A percentile compares a stretch with the other conserved stretches of the same genome.
phyloP scores from a whole-genome alignment of 2,113 vertebrate species.

The Pristiophorus japonicus region DNA sequence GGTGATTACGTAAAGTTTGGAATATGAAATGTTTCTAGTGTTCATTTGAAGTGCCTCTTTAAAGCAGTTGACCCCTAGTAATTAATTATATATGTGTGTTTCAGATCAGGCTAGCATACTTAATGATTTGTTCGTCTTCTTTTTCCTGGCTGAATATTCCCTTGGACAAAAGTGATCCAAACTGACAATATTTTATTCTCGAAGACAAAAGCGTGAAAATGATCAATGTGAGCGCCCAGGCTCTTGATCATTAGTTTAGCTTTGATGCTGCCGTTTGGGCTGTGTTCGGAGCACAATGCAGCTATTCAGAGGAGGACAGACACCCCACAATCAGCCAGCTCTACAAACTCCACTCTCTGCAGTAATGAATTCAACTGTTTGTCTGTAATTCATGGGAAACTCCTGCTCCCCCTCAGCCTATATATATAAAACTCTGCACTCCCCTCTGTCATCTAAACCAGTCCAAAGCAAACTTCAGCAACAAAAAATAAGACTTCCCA shows the following conservation, averaged over 20 bases:
- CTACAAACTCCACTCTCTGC: slow-evolving; percentile 52
- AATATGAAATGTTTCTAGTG: slow-evolving; percentile 22
- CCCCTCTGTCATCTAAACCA: slow-evolving; percentile 55
- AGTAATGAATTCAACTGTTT: slow-evolving; percentile 84
- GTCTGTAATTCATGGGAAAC: slow-evolving; percentile 69
- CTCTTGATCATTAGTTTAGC: slow-evolving; percentile 68
- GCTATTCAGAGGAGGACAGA: slow-evolving; percentile 66
- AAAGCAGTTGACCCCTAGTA: slow-evolving; percentile 19
- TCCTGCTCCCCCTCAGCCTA: slow-evolving; percentile 54
- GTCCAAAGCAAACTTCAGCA: slow-evolving; percentile 36
- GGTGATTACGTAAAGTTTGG: slow-evolving; percentile 32
- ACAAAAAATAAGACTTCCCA: slow-evolving; percentile 25
- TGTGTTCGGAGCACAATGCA: slow-evolving; percentile 65
- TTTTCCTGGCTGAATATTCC: slow-evolving; percentile 32
- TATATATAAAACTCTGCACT: slow-evolving; percentile 65
- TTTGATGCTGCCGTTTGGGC: slow-evolving; percentile 74
- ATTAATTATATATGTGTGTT: slow-evolving; percentile 35
- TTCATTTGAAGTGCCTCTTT: slow-evolving; percentile 35
- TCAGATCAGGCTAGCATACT: slow-evolving; percentile 33
- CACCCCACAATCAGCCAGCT: slow-evolving; percentile 44
- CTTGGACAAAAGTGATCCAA: slow-evolving; percentile 63
- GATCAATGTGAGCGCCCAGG: slow-evolving; percentile 71
- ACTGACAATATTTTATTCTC: slow-evolving; percentile 70
- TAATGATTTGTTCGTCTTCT: slow-evolving; percentile 28
- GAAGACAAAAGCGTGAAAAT: slow-evolving; percentile 72